A percentile compares a stretch with the other conserved stretches of the same genome.
Conservation (phyloP, 2,113 vertebrate genomes). For the Sylvilagus bachmani region DNA sequence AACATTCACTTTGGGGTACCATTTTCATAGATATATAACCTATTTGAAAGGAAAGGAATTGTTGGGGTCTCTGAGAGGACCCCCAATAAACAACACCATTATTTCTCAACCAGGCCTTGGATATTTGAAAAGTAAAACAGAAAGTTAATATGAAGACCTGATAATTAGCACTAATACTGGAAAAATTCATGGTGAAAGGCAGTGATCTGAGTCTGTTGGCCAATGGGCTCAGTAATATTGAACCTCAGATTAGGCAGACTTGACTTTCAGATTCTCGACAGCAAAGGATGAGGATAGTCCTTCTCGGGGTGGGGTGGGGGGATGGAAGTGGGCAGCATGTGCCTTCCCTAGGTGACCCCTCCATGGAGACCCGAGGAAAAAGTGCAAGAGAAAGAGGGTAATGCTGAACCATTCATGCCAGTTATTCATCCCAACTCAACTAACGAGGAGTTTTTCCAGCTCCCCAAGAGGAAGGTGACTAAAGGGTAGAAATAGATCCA, state of each 20-base stretch:
- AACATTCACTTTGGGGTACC: background rate
- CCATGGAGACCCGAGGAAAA: background rate
- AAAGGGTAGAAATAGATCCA: background rate
- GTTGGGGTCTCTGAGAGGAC: background rate
- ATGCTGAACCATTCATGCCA: background rate
- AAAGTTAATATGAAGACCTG: background rate
- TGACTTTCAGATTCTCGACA: background rate
- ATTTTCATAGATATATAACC: slow-evolving; percentile 13
- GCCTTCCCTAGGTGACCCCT: background rate
- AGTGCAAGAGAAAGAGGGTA: background rate
- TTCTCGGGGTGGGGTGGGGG: background rate
- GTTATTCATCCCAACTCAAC: background rate
- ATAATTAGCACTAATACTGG: background rate
- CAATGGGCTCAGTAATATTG: background rate
- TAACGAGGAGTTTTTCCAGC: background rate
- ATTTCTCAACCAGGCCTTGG: background rate
- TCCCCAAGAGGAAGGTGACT: background rate
- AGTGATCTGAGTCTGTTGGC: background rate
- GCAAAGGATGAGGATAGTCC: background rate
- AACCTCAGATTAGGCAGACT: background rate
- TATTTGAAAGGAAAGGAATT: background rate
- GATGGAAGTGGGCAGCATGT: too few species aligned
- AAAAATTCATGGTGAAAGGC: background rate
- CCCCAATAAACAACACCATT: background rate
- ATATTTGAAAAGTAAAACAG: background rate